Evolutionary conservation across 1,140 invertebrate species (phyloP), one percentile per base, ranked within the genome.

Genomic region (Magallana angulata): DNA sequence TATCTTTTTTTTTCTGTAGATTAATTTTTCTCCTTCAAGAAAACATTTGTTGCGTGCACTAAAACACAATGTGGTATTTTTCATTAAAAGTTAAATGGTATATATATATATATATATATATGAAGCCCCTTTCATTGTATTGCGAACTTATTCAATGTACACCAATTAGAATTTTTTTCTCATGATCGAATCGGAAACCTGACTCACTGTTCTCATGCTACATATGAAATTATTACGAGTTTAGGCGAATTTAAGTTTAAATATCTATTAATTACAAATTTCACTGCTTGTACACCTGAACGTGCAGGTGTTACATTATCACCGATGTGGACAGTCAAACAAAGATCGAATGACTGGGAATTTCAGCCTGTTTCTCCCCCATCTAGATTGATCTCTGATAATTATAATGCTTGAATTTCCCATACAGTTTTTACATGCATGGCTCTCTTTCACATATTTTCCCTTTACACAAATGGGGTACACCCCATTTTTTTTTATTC

Each of bases 321-420:
- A 9, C 7, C 11, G 24, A 36, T 76, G 68, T 76, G 24, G 68
- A 76, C 68, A 76, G 12, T 76, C 36, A 76, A 76, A 76, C 68
- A 76, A 48, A 30, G 68, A 76, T 76, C 68, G 36, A 76, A 76
- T 76, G 68, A 76, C 68, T 76, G 68, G 68, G 68, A 76, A 76
- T 76, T 76, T 76, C 7, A 24, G 24, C 68, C 36, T 7, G 11
- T 6, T 12, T 76, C 68, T 76, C 24, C 14, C 7, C 36, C 68
- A 30, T 30, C 68, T 76, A 71, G 68, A 71, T 71, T 30, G 68
- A 71, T 24, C n/a, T 11, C 18, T 30, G 18, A 71, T 76, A 76
- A 76, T 76, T 36, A 76, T 76, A 76, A 12, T 48, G 30, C 60
- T 18, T 64, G 60, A 64, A 30, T 76, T 76, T 76, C 68, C 18